These are phyloP conservation scores for Ceyx melanurus DNA, from an alignment of 2,113 vertebrate genomes.

Conservation along the genomic window DNA sequence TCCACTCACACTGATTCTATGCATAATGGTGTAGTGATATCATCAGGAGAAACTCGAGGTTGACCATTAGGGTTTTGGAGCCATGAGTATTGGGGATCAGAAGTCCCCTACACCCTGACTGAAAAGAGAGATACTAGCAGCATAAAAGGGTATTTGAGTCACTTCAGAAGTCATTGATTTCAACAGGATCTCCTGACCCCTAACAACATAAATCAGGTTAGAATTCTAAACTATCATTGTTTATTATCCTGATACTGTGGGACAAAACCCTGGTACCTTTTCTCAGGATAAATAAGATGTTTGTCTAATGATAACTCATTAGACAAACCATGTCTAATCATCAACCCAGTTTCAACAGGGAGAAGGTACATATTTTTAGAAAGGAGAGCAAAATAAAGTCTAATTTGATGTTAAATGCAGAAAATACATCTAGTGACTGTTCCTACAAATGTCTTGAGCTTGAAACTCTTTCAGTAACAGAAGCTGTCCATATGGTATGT, in stretches of 20 bases:
- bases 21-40: neutral
- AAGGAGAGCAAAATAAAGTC: neutral
- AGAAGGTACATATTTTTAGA: neutral
- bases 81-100: too few species aligned
- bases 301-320: neutral
- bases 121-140: too few species aligned
- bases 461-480: neutral
- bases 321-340: neutral
- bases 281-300: neutral
- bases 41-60: too few species aligned
- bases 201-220: neutral
- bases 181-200: neutral
- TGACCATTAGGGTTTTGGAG: too few species aligned
- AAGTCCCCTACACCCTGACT: too few species aligned
- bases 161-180: too few species aligned
- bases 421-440: neutral
- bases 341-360: neutral
- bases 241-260: neutral
- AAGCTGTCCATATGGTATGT: neutral
- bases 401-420: neutral
- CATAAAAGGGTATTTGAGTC: too few species aligned
- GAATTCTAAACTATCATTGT: neutral
- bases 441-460: neutral
- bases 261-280: neutral
- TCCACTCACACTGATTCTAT: neutral